Percentiles rank a stretch among this genome's conserved stretches.
Evolutionary conservation across 2,797 vertebrate species (phyloP).

Genomic region (Netta rufina): DNA sequence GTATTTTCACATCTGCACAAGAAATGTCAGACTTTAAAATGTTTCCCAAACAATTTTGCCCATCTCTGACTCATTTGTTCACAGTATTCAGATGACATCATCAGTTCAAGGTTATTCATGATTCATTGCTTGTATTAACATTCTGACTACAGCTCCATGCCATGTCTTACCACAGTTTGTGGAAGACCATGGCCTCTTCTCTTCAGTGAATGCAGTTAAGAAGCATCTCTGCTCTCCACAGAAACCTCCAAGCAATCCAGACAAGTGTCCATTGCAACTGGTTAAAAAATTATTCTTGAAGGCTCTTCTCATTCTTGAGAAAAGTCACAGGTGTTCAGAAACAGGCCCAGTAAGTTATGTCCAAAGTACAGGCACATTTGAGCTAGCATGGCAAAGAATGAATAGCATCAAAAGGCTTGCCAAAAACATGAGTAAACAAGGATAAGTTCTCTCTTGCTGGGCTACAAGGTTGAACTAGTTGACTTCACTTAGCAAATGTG

Average conservation of each 20-base stretch:
- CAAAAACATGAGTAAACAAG: not conserved
- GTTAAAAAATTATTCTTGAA: not conserved
- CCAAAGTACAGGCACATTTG: not conserved
- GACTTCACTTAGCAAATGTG: no score
- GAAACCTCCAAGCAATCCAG: not conserved
- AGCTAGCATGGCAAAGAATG: not conserved
- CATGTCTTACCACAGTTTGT: not conserved
- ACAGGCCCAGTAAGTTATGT: rapidly evolving
- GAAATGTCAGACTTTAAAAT: not conserved
- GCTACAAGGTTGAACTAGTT: not conserved
- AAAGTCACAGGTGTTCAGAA: not conserved
- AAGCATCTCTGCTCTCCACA: not conserved
- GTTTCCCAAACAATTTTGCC: not conserved
- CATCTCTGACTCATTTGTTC: not conserved
- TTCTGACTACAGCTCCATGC: not conserved
- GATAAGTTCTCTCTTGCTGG: not conserved
- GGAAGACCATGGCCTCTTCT: not conserved
- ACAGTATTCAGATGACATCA: not conserved
- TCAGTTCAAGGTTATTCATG: not conserved
- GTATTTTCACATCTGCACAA: not conserved
- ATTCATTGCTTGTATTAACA: not conserved
- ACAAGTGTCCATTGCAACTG: not conserved
- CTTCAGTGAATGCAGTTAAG: not conserved
- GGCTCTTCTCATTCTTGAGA: not conserved
- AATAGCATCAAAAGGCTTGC: not conserved